Evolutionary conservation across 2,888 invertebrate genomes (phyloP).

Genomic region (Platynereis dumerilii): DNA sequence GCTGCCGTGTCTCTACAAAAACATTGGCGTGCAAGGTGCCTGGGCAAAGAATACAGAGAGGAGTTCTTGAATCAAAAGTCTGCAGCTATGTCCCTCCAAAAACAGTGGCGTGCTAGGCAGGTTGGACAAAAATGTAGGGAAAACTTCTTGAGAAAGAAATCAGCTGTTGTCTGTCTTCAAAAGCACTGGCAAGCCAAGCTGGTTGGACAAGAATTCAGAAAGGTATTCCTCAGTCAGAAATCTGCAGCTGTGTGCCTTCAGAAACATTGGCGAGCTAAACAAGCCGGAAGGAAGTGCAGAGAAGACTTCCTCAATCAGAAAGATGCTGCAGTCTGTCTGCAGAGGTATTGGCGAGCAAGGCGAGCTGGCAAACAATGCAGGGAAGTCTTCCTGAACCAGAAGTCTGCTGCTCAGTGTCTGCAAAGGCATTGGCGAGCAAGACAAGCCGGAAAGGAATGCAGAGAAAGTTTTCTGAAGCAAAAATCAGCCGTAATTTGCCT

Average conservation of each 20-base stretch:
- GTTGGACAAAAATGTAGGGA: neutral
- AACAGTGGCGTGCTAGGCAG: conserved; percentile 3
- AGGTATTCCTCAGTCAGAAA: too few relatives aligned
- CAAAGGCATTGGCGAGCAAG: conserved; percentile 35
- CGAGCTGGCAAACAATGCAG: neutral
- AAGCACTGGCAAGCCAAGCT: too few relatives aligned
- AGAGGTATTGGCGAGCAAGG: conserved; percentile 39
- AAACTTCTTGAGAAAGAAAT: too few relatives aligned
- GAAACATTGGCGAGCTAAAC: conserved; percentile 8
- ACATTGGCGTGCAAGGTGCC: neutral
- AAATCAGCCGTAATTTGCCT: conserved; percentile 19
- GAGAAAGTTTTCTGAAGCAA: conserved; percentile 21
- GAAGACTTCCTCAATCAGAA: conserved; percentile 5
- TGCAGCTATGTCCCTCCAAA: conserved; percentile 10
- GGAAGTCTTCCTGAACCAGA: neutral
- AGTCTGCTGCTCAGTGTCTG: conserved; percentile 32
- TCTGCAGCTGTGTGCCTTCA: conserved; percentile 1
- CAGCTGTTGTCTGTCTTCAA: too few relatives aligned
- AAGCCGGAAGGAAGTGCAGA: neutral
- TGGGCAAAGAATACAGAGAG: too few relatives aligned
- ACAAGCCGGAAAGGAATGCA: conserved; percentile 9
- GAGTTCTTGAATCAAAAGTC: neutral
- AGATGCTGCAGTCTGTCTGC: conserved; percentile 42
- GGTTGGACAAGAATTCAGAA: too few relatives aligned
- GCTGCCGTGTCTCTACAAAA: neutral